A percentile compares a stretch with the other conserved stretches of the same genome.
Evolutionary conservation across 1,140 invertebrate genomes (phyloP).

Genomic region (Papilio dardanus): DNA sequence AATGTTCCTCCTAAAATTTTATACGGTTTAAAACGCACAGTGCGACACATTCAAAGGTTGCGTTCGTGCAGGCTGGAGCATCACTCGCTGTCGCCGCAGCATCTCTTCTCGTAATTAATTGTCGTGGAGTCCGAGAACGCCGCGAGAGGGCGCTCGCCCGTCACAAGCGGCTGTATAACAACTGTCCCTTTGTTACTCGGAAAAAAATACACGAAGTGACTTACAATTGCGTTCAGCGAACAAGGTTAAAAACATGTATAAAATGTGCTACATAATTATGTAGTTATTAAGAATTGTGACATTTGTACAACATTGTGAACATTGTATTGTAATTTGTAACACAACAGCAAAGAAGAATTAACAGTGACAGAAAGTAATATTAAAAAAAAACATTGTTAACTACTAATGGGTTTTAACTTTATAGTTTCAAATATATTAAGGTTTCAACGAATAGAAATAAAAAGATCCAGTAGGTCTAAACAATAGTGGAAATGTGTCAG

Average conservation of each 20-base stretch:
- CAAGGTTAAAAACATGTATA: neutral
- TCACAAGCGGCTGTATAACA: neutral
- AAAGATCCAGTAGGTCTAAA: neutral
- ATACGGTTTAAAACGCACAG: neutral
- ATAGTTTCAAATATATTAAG: too few relatives aligned
- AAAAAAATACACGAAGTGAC: neutral
- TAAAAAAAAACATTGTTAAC: too few relatives aligned
- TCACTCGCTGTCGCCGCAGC: slow-evolving; percentile 9
- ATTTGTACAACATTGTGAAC: too few relatives aligned
- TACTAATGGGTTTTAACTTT: too few relatives aligned
- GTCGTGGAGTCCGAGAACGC: slow-evolving; percentile 3
- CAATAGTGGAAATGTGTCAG: neutral
- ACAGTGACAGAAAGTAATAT: too few relatives aligned
- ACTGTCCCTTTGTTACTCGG: slow-evolving; percentile 10
- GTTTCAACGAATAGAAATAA: too few relatives aligned
- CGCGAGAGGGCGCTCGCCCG: slow-evolving; percentile 17
- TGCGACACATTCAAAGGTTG: neutral
- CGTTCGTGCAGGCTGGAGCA: neutral
- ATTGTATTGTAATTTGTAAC: too few relatives aligned
- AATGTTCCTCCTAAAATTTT: neutral
- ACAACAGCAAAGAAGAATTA: too few relatives aligned
- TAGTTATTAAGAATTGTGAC: too few relatives aligned
- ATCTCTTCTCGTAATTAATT: slow-evolving; percentile 34
- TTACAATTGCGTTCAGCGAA: neutral
- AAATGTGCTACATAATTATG: too few relatives aligned